Evolutionary conservation across 2,113 vertebrate species (phyloP).

Genomic region (Centropus unirufus): DNA sequence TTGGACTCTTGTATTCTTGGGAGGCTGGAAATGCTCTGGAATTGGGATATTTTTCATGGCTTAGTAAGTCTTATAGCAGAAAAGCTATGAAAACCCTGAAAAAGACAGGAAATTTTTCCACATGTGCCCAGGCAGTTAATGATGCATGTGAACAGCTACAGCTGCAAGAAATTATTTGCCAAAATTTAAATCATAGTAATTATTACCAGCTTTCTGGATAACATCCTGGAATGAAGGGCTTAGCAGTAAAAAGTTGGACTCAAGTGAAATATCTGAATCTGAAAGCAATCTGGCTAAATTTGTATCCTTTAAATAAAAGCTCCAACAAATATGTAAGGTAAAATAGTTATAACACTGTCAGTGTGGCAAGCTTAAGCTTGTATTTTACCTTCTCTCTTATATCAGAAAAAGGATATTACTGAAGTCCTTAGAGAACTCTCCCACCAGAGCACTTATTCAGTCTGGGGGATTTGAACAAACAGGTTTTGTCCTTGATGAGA

Average conservation of each 20-base stretch:
- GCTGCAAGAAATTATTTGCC: constrained; percentile 55
- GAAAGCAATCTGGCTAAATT: neutral
- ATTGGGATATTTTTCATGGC: neutral
- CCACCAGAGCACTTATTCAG: neutral
- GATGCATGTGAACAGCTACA: constrained; percentile 32
- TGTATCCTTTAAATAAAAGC: neutral
- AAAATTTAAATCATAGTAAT: constrained; percentile 23
- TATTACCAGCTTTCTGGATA: constrained; percentile 37
- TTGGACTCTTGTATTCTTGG: neutral
- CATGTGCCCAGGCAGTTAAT: constrained; percentile 29
- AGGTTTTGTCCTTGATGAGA: neutral
- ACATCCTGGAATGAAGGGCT: neutral
- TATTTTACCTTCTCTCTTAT: neutral
- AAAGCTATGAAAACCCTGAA: neutral
- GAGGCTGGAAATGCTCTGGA: neutral
- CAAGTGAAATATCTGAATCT: neutral
- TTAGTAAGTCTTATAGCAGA: neutral
- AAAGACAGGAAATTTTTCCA: neutral
- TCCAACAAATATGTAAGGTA: neutral
- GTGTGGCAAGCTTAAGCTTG: neutral
- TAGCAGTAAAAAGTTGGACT: neutral
- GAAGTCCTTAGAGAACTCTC: neutral
- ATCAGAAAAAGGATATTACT: neutral
- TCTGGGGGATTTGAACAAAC: neutral
- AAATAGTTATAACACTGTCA: neutral